Evolutionary conservation across 1,140 invertebrate genomes (phyloP).

Genomic region (Chrysomallon squamiferum): DNA sequence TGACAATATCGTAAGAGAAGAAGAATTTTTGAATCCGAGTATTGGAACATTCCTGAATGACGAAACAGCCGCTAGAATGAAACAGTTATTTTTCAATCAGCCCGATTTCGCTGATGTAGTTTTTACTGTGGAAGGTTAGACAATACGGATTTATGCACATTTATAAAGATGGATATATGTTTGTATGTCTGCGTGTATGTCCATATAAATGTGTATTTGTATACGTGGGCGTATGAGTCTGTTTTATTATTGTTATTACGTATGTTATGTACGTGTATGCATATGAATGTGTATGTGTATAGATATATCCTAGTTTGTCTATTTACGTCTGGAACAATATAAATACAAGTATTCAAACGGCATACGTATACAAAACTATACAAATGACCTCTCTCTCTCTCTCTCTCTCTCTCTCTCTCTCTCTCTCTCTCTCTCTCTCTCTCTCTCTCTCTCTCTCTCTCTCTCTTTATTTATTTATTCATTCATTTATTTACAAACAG

Average conservation of each 20-base stretch:
- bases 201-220: not conserved
- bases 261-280: not conserved
- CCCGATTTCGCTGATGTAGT: conserved; percentile 42
- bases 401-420: not conserved
- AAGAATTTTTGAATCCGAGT: conserved; percentile 59
- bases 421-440: not conserved
- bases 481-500: conserved; percentile 24
- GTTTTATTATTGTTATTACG: not conserved
- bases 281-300: not conserved
- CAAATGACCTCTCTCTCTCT: too few relatives aligned
- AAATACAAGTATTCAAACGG: too few relatives aligned
- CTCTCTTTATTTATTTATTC: not conserved
- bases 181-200: not conserved
- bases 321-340: too few relatives aligned
- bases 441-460: not conserved
- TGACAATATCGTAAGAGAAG: conserved; percentile 43
- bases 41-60: conserved; percentile 59
- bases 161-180: not conserved
- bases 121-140: conserved; percentile 51
- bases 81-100: conserved; percentile 52
- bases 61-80: conserved; percentile 50
- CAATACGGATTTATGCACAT: not conserved
- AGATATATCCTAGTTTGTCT: not conserved
- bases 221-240: not conserved
- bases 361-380: too few relatives aligned